Base-by-base conservation (phyloP, 2,113 vertebrate genomes). In the Engystomops pustulosus region DNA sequence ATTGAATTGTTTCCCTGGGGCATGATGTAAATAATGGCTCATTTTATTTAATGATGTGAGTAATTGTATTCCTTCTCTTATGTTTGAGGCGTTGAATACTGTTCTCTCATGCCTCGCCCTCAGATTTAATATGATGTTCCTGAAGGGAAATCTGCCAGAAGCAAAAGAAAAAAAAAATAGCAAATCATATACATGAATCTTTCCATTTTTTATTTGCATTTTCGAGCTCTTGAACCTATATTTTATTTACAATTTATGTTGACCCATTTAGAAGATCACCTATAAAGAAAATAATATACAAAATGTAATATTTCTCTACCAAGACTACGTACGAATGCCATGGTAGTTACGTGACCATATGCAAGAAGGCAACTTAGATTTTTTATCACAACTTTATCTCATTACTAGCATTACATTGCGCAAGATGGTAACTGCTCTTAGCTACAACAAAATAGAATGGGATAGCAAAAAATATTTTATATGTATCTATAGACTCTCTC, bases 11-110 rank as follows among this genome's bases (percentile, higher is more conserved):
- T 83, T 58, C 70, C 81, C 49, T 83, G 81, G n/a, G 81, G 81
- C 70, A 83, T 55, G 51, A 41, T 65, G 70, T 74, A 83, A 83
- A 83, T 83, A 83, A 75, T 72, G 25, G 25, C 25, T 62, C 51
- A 60, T 75, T 83, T 83, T 72, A 75, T 74, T 58, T 74, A 83
- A 83, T 83, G 69, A 83, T 75, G 36, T 83, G 69, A 83, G 58
- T 83, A 83, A 83, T 83, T 83, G 70, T 75, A 47, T 83, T 74
- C 25, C 36, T 62, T 30, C 25, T 82, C 27, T 82, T 71, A 45
- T 70, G 45, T 82, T 60, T 58, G 41, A 72, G 68, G 67, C 68
- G 20, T 80, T 71, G 68, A 27, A 53, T 80, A 80, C 41, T 47
- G 47, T 60, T 82, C 80, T 53, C 34, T 60, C 67, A 72, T 60